phyloP scores from a whole-genome alignment of 2,113 vertebrate species.

The Anoplopoma fimbria region DNA sequence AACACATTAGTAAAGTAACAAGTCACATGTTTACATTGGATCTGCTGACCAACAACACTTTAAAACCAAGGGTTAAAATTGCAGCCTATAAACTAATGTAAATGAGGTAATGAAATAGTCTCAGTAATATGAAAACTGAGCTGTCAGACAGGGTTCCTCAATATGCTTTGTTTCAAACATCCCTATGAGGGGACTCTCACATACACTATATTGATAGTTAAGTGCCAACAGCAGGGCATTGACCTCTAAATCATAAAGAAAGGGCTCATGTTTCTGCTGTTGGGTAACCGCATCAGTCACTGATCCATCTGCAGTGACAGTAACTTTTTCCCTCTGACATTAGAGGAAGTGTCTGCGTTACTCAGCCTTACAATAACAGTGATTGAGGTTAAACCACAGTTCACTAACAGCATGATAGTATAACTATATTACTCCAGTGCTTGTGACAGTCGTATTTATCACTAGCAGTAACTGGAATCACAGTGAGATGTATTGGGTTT shows the following conservation, averaged over 20 bases:
- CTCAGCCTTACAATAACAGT: background rate
- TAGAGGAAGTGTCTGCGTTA: background rate
- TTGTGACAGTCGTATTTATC: background rate
- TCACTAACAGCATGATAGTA: background rate
- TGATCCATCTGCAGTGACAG: background rate
- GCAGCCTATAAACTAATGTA: background rate
- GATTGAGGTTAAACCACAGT: background rate
- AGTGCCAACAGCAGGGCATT: background rate
- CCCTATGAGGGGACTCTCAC: slow-evolving; percentile 2
- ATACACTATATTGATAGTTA: background rate
- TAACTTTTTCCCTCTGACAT: background rate
- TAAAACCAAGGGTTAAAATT: background rate
- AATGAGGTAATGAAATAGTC: background rate
- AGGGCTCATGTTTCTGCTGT: background rate
- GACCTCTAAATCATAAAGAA: slow-evolving; percentile 5
- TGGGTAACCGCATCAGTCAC: background rate
- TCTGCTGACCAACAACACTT: background rate
- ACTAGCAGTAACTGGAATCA: background rate
- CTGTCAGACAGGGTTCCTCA: slow-evolving; percentile 35
- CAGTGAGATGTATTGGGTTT: background rate
- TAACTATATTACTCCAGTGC: background rate
- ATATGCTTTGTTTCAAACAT: background rate
- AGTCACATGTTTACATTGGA: background rate
- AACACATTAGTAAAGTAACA: background rate
- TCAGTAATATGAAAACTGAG: slow-evolving; percentile 39